Conservation (phyloP, 2,888 invertebrate genomes). For the Heliconius charithonia region DNA sequence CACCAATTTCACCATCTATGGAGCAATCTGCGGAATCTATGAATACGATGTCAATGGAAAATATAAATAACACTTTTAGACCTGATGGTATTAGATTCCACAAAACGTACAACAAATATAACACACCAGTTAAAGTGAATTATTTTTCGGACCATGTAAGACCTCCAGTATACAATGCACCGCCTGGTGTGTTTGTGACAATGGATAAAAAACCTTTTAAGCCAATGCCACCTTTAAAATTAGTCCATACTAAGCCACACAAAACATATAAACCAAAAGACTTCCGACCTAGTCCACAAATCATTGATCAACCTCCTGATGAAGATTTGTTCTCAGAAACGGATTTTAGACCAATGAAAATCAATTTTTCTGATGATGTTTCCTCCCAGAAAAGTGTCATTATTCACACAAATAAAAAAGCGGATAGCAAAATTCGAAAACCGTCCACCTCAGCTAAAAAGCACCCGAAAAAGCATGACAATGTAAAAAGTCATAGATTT, state of each 20-base stretch:
- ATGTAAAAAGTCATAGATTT: constrained; percentile 57
- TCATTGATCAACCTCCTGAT: constrained; percentile 67
- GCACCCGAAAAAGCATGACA: constrained; percentile 65
- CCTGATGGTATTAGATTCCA: constrained; percentile 59
- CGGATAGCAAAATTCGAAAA: constrained; percentile 59
- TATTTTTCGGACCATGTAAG: constrained; percentile 70
- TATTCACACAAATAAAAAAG: constrained; percentile 53
- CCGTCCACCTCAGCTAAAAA: constrained; percentile 55
- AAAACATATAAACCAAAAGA: constrained; percentile 63
- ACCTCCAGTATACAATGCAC: constrained; percentile 76
- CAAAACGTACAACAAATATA: constrained; percentile 57
- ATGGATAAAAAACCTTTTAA: constrained; percentile 81
- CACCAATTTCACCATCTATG: constrained; percentile 50
- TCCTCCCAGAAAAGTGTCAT: constrained; percentile 51
- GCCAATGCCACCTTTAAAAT: constrained; percentile 77
- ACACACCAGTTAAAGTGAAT: constrained; percentile 61
- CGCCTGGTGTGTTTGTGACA: constrained; percentile 76
- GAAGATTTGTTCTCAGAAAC: constrained; percentile 63
- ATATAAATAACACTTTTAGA: constrained; percentile 55
- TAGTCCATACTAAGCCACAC: constrained; percentile 58
- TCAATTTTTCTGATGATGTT: constrained; percentile 57
- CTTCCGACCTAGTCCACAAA: constrained; percentile 76
- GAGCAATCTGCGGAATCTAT: constrained; percentile 58
- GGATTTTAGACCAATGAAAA: constrained; percentile 72
- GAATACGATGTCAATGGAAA: constrained; percentile 53